Evolutionary conservation across 2,888 invertebrate species (phyloP).

Genomic region (Bimastos eiseni): DNA sequence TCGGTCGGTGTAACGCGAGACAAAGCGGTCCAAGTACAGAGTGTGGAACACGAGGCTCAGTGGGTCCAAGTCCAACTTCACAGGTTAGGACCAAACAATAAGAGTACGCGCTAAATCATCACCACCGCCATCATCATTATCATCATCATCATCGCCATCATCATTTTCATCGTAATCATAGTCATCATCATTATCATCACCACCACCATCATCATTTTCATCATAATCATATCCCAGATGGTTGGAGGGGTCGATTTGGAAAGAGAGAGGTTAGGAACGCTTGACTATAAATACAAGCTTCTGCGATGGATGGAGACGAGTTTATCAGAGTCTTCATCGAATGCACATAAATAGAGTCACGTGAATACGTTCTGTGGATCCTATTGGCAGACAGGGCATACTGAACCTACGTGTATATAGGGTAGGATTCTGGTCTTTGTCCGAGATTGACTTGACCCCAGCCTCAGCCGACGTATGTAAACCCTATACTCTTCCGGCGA

Average conservation of each 20-base stretch:
- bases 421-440: background rate
- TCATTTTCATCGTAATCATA: too few species aligned
- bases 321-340: background rate
- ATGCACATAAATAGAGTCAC: background rate
- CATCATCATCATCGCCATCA: too few species aligned
- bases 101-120: too few species aligned
- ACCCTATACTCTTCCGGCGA: background rate
- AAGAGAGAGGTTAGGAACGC: background rate
- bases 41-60: background rate
- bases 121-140: too few species aligned
- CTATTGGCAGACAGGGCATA: too few species aligned
- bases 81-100: background rate
- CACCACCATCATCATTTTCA: too few species aligned
- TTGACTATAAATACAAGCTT: background rate
- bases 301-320: background rate
- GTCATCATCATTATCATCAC: too few species aligned
- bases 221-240: too few species aligned
- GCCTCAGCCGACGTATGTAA: background rate
- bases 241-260: background rate
- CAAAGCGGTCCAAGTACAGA: background rate
- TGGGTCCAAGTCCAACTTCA: background rate
- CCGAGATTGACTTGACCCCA: background rate
- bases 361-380: background rate
- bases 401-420: too few species aligned
- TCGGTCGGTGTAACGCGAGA: background rate